phyloP scores from a whole-genome alignment of 2,888 invertebrate species.

The Teleiodes luculella region DNA sequence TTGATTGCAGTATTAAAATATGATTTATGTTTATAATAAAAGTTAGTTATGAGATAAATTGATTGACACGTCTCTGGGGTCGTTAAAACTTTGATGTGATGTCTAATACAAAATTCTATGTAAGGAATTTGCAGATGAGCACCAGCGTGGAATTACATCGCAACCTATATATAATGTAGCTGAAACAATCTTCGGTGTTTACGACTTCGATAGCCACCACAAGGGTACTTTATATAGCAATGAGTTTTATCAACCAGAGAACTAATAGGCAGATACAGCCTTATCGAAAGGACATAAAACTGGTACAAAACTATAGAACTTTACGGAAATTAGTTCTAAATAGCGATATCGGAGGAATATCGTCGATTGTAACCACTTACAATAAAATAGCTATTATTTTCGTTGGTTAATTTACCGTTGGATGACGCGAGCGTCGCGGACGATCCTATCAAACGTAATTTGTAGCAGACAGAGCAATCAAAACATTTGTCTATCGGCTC shows the following conservation, averaged over 20 bases:
- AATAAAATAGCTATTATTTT: slow-evolving; percentile 35
- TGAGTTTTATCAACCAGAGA: slow-evolving; percentile 65
- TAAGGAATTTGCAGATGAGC: neutral
- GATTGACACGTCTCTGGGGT: neutral
- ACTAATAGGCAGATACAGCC: slow-evolving; percentile 49
- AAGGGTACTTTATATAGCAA: slow-evolving; percentile 33
- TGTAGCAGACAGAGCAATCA: slow-evolving; percentile 58
- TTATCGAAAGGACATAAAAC: slow-evolving; percentile 60
- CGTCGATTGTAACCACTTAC: slow-evolving; percentile 32
- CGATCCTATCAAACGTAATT: slow-evolving; percentile 60
- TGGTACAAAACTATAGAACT: slow-evolving; percentile 54
- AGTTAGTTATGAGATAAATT: neutral
- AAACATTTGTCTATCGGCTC: slow-evolving; percentile 63
- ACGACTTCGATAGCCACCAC: slow-evolving; percentile 13
- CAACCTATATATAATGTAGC: slow-evolving; percentile 7
- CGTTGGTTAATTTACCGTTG: slow-evolving; percentile 26
- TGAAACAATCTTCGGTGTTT: slow-evolving; percentile 17
- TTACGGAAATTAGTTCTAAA: slow-evolving; percentile 46
- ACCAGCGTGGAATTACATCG: neutral
- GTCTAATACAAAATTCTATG: neutral
- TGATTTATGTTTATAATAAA: slow-evolving; percentile 1
- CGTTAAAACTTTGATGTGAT: neutral
- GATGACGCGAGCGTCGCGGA: slow-evolving; percentile 20
- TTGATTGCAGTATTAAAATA: slow-evolving; percentile 5
- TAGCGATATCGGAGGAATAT: slow-evolving; percentile 41